These are phyloP conservation scores for Caligus rogercresseyi DNA, from an alignment of 1,140 invertebrate species.

Conservation along the genomic window DNA sequence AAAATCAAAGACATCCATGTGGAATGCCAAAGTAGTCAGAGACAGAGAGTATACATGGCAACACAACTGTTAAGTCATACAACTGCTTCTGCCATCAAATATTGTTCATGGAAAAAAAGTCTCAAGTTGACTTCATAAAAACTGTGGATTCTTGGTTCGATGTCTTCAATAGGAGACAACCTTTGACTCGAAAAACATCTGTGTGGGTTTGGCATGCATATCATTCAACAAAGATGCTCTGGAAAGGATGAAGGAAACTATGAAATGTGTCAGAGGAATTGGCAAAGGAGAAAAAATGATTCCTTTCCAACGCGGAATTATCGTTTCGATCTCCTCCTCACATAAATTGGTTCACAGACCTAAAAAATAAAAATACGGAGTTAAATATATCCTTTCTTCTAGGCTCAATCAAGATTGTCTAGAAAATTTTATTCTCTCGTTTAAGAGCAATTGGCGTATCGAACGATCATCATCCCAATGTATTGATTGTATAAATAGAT, in stretches of 20 bases:
- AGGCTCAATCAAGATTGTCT: slow-evolving; percentile 22
- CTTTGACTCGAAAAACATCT: slow-evolving; percentile 18
- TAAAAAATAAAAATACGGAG: slow-evolving; percentile 2
- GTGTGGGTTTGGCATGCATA: slow-evolving; percentile 19
- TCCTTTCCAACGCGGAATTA: slow-evolving; percentile 22
- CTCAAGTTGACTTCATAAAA: slow-evolving; percentile 21
- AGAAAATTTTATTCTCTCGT: slow-evolving; percentile 22
- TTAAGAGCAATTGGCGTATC: slow-evolving; percentile 20
- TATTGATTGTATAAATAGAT: no score
- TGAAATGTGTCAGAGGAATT: slow-evolving; percentile 1
- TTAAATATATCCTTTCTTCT: slow-evolving; percentile 20
- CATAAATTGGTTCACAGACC: slow-evolving; percentile 15
- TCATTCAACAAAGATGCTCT: slow-evolving; percentile 17
- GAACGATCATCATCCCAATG: no score
- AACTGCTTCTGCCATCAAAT: slow-evolving; percentile 17
- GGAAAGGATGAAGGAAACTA: slow-evolving; percentile 16
- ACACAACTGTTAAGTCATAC: slow-evolving; percentile 18
- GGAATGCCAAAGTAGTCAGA: not conserved
- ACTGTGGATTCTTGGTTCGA: slow-evolving; percentile 22
- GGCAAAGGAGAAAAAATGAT: slow-evolving; percentile 17
- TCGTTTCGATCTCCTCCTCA: slow-evolving; percentile 21
- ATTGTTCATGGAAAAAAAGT: not conserved
- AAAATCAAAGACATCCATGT: slow-evolving; percentile 12
- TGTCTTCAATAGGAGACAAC: no score
- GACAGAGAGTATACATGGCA: not conserved